These are phyloP conservation scores for Cactoblastis cactorum DNA, from an alignment of 2,888 invertebrate genomes.

Conservation along the genomic window DNA sequence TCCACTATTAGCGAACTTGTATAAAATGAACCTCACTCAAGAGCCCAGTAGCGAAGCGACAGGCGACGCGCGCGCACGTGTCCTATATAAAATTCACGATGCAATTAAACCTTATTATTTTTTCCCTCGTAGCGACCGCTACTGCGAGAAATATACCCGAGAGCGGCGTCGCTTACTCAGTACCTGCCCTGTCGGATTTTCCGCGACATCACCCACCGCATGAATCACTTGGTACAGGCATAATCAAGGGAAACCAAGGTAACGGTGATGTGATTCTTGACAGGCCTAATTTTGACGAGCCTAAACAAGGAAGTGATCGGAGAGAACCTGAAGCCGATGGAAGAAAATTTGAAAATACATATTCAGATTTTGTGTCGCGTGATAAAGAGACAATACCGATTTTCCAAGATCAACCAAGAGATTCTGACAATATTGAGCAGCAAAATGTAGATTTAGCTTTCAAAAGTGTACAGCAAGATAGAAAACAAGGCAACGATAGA, in stretches of 20 bases:
- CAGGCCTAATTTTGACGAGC: not conserved
- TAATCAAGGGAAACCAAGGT: slow-evolving; percentile 3
- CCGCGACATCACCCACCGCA: not conserved
- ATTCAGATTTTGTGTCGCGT: not conserved
- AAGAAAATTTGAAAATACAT: not conserved
- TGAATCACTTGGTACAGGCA: not conserved
- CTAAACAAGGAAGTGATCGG: not conserved
- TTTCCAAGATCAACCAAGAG: not conserved
- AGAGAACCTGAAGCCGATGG: not conserved
- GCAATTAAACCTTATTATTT: not conserved
- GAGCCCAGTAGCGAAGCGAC: not conserved
- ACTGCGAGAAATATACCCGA: not conserved
- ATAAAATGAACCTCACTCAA: not conserved
- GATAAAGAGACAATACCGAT: not conserved
- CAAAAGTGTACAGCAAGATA: not conserved
- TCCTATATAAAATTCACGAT: not conserved
- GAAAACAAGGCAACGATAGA: not conserved
- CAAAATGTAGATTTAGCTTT: not conserved
- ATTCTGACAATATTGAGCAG: not conserved
- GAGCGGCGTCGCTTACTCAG: not conserved
- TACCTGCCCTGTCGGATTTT: not conserved
- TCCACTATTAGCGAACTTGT: not conserved
- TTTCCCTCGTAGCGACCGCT: not conserved
- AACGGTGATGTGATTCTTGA: not conserved
- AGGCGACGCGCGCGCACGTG: slow-evolving; percentile 2